Percentiles rank a stretch among this genome's conserved stretches.
Evolutionary conservation across 2,113 vertebrate genomes (phyloP).

Genomic region (Cathartes aura): DNA sequence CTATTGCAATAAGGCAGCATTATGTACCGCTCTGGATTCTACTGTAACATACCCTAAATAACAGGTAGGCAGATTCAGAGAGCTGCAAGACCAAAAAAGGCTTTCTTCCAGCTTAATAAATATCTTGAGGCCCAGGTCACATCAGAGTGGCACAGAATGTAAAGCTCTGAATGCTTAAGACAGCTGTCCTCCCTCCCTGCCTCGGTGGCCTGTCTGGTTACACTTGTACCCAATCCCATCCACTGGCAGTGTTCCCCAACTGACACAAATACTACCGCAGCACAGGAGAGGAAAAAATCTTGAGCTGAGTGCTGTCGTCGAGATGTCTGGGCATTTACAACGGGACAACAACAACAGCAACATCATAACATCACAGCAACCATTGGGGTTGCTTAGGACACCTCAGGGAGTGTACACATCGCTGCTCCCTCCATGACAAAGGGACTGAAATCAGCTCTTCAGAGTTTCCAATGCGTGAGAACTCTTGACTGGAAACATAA

Average conservation of each 20-base stretch:
- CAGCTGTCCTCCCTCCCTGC: constrained; percentile 51
- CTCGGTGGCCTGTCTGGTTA: neutral
- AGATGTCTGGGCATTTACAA: constrained; percentile 19
- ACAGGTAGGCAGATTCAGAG: neutral
- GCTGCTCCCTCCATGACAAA: neutral
- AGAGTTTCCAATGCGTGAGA: neutral
- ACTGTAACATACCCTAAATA: neutral
- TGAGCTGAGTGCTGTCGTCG: neutral
- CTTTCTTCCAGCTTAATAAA: constrained; percentile 35
- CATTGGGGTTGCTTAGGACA: neutral
- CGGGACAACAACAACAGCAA: neutral
- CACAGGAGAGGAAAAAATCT: neutral
- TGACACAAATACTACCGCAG: constrained; percentile 37
- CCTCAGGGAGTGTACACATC: neutral
- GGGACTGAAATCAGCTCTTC: neutral
- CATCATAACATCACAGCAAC: neutral
- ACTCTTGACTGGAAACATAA: neutral
- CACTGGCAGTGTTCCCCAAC: constrained; percentile 53
- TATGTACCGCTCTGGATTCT: neutral
- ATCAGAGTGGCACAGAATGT: constrained; percentile 31
- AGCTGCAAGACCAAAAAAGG: constrained; percentile 1
- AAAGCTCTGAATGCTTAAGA: constrained; percentile 48
- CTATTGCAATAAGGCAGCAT: neutral
- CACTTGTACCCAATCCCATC: neutral
- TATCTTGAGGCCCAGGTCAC: constrained; percentile 4